Evolutionary conservation across 2,888 invertebrate species (phyloP).

Genomic region (Heliothis peltigera): DNA sequence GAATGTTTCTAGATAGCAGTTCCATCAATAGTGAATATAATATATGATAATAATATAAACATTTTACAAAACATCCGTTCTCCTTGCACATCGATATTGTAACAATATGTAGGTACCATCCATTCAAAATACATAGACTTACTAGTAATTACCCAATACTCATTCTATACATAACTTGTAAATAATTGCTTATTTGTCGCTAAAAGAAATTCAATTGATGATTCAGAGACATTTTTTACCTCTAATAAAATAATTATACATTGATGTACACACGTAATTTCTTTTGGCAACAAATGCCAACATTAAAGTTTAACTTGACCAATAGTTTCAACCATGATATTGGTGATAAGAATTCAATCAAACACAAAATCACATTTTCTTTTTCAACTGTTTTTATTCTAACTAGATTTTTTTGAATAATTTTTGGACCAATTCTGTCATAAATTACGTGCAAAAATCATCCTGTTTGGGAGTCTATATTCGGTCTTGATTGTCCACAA

Average conservation of each 20-base stretch:
- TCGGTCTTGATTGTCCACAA: too few species aligned
- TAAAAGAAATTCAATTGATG: slow-evolving; percentile 25
- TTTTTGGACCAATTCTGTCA: too few species aligned
- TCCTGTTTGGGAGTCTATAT: too few species aligned
- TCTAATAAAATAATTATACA: neutral
- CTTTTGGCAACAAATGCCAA: slow-evolving; percentile 51
- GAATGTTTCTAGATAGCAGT: slow-evolving; percentile 10
- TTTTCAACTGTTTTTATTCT: too few species aligned
- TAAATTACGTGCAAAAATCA: too few species aligned
- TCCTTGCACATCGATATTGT: slow-evolving; percentile 59
- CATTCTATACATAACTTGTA: slow-evolving; percentile 59
- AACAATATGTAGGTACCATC: slow-evolving; percentile 48
- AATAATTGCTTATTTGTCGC: slow-evolving; percentile 41
- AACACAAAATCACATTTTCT: too few species aligned
- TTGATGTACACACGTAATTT: neutral
- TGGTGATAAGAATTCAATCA: too few species aligned
- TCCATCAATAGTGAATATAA: slow-evolving; percentile 39
- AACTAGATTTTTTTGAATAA: too few species aligned
- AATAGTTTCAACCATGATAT: slow-evolving; percentile 30
- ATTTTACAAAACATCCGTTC: slow-evolving; percentile 51
- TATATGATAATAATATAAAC: slow-evolving; percentile 21
- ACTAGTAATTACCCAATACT: slow-evolving; percentile 53
- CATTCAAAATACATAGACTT: slow-evolving; percentile 53
- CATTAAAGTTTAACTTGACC: slow-evolving; percentile 51
- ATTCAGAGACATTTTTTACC: too few species aligned